These are phyloP conservation scores for Eciton burchellii DNA, from an alignment of 1,140 invertebrate species.

Conservation along the genomic window DNA sequence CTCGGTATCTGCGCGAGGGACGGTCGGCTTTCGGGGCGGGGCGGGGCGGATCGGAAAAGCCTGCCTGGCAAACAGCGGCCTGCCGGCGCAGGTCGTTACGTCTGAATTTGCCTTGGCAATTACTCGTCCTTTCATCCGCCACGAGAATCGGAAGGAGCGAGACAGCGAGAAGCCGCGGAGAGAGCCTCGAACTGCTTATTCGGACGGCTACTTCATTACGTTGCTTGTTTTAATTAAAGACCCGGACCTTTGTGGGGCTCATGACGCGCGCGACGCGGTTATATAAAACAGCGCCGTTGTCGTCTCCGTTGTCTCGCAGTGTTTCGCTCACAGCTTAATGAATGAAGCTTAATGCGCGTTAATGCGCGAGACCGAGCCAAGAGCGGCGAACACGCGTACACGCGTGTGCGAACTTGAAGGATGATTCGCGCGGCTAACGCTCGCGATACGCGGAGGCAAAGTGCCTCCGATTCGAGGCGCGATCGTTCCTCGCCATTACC, in stretches of 20 bases:
- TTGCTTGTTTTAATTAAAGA: constrained; percentile 51
- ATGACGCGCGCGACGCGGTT: background rate
- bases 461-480: background rate
- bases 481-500: background rate
- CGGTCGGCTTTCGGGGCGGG: background rate
- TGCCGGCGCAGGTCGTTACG: constrained; percentile 34
- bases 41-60: constrained; percentile 3
- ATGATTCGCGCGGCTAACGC: background rate
- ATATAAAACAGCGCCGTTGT: background rate
- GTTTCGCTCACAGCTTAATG: too few species aligned
- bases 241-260: background rate
- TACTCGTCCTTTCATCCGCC: background rate
- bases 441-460: background rate
- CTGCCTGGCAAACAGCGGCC: background rate
- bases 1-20: background rate
- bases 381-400: background rate
- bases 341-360: background rate
- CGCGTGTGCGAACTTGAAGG: background rate
- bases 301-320: too few species aligned
- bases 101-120: constrained; percentile 44
- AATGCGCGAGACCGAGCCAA: background rate
- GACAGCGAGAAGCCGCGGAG: background rate
- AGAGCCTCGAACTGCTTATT: background rate
- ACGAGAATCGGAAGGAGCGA: constrained; percentile 5
- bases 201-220: constrained; percentile 21